Evolutionary conservation across 1,140 invertebrate species (phyloP).

Genomic region (Drosophila tropicalis): DNA sequence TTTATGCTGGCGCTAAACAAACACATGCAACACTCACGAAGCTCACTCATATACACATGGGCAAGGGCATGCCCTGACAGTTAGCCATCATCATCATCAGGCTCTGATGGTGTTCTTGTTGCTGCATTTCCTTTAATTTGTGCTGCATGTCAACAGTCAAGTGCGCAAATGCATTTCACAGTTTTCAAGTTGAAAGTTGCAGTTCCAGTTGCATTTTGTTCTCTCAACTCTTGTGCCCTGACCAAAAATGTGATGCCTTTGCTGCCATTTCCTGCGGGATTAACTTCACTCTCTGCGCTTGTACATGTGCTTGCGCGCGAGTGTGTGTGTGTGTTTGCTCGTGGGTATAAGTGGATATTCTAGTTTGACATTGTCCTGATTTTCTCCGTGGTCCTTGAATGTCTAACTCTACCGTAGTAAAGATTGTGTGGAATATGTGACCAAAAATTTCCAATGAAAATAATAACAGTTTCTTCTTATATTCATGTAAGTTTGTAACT

Average conservation of each 20-base stretch:
- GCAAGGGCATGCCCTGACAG: slow-evolving; percentile 42
- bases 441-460: neutral
- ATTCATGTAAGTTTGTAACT: neutral
- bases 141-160: slow-evolving; percentile 68
- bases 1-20: slow-evolving; percentile 75
- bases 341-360: neutral
- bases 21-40: slow-evolving; percentile 34
- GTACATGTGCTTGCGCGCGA: neutral
- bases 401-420: neutral
- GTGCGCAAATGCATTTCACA: slow-evolving; percentile 61
- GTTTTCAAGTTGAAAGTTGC: slow-evolving; percentile 24
- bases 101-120: slow-evolving; percentile 33
- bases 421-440: neutral
- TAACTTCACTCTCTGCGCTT: slow-evolving; percentile 8
- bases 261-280: slow-evolving; percentile 43
- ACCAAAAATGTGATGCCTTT: neutral
- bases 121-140: slow-evolving; percentile 64
- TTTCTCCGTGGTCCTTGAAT: neutral
- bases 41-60: slow-evolving; percentile 34
- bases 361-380: slow-evolving; percentile 20
- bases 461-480: neutral
- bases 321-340: slow-evolving; percentile 12
- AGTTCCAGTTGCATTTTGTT: neutral
- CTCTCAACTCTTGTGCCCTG: neutral
- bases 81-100: slow-evolving; percentile 41